Evolutionary conservation across 2,113 vertebrate genomes (phyloP).

Genomic region (Nothoprocta pentlandii): DNA sequence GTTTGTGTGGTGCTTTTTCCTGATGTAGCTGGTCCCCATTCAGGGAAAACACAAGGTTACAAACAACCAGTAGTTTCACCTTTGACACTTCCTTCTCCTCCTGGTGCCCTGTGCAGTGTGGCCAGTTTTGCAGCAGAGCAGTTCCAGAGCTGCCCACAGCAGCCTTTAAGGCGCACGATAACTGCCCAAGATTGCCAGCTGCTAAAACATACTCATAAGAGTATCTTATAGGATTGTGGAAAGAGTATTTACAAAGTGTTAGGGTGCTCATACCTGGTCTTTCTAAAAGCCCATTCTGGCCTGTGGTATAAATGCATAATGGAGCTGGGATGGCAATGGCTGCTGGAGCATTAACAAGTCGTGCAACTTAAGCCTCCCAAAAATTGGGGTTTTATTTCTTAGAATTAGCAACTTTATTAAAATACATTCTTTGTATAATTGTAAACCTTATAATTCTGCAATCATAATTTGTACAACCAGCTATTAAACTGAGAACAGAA

Average conservation of each 20-base stretch:
- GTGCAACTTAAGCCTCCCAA: not conserved
- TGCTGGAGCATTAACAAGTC: not conserved
- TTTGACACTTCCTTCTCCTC: slow-evolving; percentile 9
- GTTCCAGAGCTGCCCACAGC: not conserved
- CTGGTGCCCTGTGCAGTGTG: not conserved
- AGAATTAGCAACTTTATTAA: slow-evolving; percentile 2
- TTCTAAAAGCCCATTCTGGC: not conserved
- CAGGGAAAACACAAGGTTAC: not conserved
- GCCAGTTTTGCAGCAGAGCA: slow-evolving; percentile 22
- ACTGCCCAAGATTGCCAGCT: slow-evolving; percentile 33
- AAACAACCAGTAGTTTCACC: not conserved
- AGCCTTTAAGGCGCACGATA: not conserved
- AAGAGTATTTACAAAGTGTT: not conserved
- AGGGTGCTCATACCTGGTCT: not conserved
- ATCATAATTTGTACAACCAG: not conserved
- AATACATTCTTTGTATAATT: slow-evolving; percentile 13
- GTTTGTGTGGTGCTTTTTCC: not conserved
- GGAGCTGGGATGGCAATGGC: rapidly evolving
- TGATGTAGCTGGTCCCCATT: not conserved
- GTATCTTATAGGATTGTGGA: not conserved
- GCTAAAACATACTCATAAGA: not conserved
- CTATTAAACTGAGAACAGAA: slow-evolving; percentile 3
- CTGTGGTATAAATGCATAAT: not conserved
- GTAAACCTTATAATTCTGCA: slow-evolving; percentile 39
- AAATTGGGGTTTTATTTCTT: slow-evolving; percentile 33